phyloP scores from a whole-genome alignment of 2,113 vertebrate genomes.

The Anguilla rostrata region DNA sequence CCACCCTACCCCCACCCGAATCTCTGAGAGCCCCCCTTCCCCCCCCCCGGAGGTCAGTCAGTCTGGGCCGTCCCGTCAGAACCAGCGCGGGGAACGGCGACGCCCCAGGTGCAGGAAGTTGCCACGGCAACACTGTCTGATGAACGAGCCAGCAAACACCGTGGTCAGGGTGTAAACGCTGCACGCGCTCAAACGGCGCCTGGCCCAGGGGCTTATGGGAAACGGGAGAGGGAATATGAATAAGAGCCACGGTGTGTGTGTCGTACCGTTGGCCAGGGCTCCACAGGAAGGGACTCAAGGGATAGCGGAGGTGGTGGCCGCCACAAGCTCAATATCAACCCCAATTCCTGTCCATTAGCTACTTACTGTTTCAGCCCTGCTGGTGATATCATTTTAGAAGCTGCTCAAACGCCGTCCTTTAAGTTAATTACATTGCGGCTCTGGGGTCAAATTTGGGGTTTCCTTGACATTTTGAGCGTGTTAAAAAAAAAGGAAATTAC shows the following conservation, averaged over 20 bases:
- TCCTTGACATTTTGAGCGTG: constrained; percentile 48
- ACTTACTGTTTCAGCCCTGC: neutral
- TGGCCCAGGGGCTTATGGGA: too few species aligned
- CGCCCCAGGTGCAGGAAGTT: neutral
- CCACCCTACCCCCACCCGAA: constrained; percentile 53
- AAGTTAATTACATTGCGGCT: constrained; percentile 67
- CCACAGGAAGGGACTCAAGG: constrained; percentile 38
- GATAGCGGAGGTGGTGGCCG: neutral
- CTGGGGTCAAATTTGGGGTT: constrained; percentile 63
- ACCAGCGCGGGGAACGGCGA: constrained; percentile 12
- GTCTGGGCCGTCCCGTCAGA: constrained; percentile 38
- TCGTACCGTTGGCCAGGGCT: constrained; percentile 35
- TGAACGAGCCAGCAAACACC: neutral
- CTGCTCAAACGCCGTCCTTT: neutral
- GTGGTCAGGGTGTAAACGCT: too few species aligned
- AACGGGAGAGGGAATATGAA: constrained; percentile 51
- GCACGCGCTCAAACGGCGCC: too few species aligned
- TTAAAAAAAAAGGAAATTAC: constrained; percentile 60
- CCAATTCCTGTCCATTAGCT: neutral
- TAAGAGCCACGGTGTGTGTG: constrained; percentile 38
- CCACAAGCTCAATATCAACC: neutral
- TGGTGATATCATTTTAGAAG: neutral
- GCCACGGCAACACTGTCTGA: neutral
- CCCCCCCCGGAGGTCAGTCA: constrained; percentile 41
- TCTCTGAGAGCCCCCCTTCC: constrained; percentile 43